Percentiles rank a stretch among this genome's conserved stretches.
Conservation (phyloP, 2,888 invertebrate species). For the Eristalis tenax region DNA sequence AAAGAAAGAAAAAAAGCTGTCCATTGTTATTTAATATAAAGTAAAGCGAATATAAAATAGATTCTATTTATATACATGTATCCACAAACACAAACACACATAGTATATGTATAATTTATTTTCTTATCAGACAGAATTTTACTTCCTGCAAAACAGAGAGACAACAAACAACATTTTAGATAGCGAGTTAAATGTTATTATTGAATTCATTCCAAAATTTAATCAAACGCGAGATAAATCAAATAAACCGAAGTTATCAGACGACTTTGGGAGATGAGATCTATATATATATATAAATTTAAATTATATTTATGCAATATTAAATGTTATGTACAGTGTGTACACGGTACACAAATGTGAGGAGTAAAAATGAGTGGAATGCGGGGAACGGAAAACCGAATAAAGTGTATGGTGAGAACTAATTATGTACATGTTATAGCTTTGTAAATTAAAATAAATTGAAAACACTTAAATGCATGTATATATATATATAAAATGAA, state of each 20-base stretch:
- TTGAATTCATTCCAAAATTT: slow-evolving; percentile 70
- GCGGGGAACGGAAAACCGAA: neutral
- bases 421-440: slow-evolving; percentile 54
- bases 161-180: slow-evolving; percentile 35
- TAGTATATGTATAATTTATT: slow-evolving; percentile 43
- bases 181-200: slow-evolving; percentile 69
- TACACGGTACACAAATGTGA: slow-evolving; percentile 40
- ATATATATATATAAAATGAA: slow-evolving; percentile 18
- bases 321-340: slow-evolving; percentile 57
- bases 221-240: slow-evolving; percentile 51
- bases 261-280: slow-evolving; percentile 27
- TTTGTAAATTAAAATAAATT: slow-evolving; percentile 57
- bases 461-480: slow-evolving; percentile 53
- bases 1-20: slow-evolving; percentile 23
- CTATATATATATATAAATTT: slow-evolving; percentile 26
- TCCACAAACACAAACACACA: slow-evolving; percentile 27
- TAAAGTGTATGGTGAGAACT: slow-evolving; percentile 23
- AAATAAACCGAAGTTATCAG: slow-evolving; percentile 47
- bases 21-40: slow-evolving; percentile 57
- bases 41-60: slow-evolving; percentile 26
- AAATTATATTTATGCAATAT: slow-evolving; percentile 69
- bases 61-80: slow-evolving; percentile 59
- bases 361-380: slow-evolving; percentile 13
- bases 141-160: slow-evolving; percentile 42
- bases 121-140: slow-evolving; percentile 52